Percentiles rank a stretch among this genome's conserved stretches.
phyloP scores from a whole-genome alignment of 1,140 invertebrate genomes.

The Drosophila watanabei region DNA sequence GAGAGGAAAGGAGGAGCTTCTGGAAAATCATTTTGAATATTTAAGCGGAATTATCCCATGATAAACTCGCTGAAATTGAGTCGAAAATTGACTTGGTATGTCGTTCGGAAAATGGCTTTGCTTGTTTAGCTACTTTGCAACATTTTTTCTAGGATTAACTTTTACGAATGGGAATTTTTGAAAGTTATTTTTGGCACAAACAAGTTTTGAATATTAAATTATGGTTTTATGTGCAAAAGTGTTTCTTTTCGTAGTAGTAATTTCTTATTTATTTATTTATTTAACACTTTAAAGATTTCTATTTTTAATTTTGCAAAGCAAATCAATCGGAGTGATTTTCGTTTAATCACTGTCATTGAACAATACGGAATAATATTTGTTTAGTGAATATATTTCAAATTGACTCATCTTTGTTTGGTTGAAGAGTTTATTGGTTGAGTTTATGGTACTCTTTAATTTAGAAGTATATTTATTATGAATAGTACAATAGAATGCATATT shows the following conservation, averaged over 20 bases:
- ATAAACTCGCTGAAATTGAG: constrained; percentile 49
- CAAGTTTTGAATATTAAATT: neutral
- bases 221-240: neutral
- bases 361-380: constrained; percentile 14
- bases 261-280: neutral
- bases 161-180: neutral
- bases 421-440: neutral
- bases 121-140: constrained; percentile 4
- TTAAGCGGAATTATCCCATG: constrained; percentile 40
- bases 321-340: constrained; percentile 9
- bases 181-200: neutral
- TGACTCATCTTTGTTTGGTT: constrained; percentile 10
- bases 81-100: constrained; percentile 39
- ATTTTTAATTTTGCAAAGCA: neutral
- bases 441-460: neutral
- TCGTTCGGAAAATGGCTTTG: constrained; percentile 14
- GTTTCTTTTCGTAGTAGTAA: neutral
- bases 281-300: neutral
- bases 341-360: constrained; percentile 3
- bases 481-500: neutral
- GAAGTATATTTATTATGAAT: neutral
- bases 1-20: neutral
- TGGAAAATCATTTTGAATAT: constrained; percentile 44
- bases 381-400: neutral
- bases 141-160: constrained; percentile 12